Conservation (phyloP, 2,888 invertebrate genomes). For the Stenodema calcarata region DNA sequence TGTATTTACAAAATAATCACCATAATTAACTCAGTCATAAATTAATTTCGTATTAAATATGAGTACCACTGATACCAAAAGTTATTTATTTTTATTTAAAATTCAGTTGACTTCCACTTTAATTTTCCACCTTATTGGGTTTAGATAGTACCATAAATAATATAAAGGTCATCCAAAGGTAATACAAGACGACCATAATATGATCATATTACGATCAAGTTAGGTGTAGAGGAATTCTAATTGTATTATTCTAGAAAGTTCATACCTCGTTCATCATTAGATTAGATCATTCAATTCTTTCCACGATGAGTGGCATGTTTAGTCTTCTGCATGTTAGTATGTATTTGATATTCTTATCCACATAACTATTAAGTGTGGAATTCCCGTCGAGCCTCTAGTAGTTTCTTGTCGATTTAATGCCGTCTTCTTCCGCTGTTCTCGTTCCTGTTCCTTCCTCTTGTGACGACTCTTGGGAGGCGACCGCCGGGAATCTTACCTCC, state of each 20-base stretch:
- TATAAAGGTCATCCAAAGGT: too few relatives aligned
- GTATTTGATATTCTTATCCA: background rate
- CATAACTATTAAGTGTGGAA: background rate
- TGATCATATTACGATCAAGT: too few relatives aligned
- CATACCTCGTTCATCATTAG: too few relatives aligned
- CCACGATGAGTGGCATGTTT: background rate
- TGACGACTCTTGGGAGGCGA: constrained; percentile 33
- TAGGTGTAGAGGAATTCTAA: too few relatives aligned
- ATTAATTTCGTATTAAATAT: background rate
- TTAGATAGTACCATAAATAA: too few relatives aligned
- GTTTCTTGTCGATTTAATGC: background rate
- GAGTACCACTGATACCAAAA: background rate
- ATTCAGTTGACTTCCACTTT: background rate
- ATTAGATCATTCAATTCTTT: background rate
- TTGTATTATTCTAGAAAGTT: too few relatives aligned
- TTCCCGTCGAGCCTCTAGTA: background rate
- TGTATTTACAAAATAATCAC: background rate
- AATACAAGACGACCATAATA: too few relatives aligned
- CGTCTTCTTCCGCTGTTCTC: constrained; percentile 42
- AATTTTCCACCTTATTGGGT: background rate
- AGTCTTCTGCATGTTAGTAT: background rate
- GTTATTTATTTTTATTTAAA: background rate
- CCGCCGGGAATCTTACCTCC: constrained; percentile 49
- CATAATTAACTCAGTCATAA: too few relatives aligned
- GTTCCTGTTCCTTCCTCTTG: constrained; percentile 28